These are phyloP conservation scores for Ormyrus rosae DNA, from an alignment of 2,888 invertebrate genomes.

Conservation along the genomic window DNA sequence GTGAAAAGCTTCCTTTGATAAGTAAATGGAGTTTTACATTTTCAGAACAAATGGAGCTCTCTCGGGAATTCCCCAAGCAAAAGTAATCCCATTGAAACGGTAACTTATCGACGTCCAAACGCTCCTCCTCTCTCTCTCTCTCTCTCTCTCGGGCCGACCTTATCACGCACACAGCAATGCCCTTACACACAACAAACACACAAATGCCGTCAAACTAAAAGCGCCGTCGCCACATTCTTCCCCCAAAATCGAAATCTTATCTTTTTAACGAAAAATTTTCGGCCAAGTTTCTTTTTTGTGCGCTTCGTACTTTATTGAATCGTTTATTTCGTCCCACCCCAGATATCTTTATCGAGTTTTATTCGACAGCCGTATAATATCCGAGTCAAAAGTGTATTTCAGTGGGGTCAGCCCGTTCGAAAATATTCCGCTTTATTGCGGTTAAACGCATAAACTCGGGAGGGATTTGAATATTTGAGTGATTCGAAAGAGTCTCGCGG, in stretches of 20 bases:
- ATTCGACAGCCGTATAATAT: neutral
- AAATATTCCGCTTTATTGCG: neutral
- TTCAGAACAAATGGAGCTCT: conserved; percentile 54
- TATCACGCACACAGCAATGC: conserved; percentile 34
- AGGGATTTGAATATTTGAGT: neutral
- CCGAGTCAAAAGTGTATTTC: neutral
- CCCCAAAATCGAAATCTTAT: conserved; percentile 20
- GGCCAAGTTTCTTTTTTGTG: neutral
- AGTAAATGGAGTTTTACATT: conserved; percentile 57
- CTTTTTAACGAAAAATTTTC: conserved; percentile 4
- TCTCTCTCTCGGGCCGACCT: conserved; percentile 13
- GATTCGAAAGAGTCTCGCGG: neutral
- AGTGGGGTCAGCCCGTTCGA: neutral
- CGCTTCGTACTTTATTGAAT: neutral
- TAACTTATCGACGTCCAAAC: conserved; percentile 56
- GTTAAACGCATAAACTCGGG: neutral
- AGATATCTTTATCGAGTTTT: neutral
- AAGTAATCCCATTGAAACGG: conserved; percentile 57
- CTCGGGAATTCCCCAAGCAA: conserved; percentile 50
- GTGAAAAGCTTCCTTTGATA: conserved; percentile 47
- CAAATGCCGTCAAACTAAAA: conserved; percentile 9
- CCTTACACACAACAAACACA: neutral
- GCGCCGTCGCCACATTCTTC: conserved; percentile 20
- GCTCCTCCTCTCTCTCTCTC: conserved; percentile 1
- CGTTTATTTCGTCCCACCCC: no score